phyloP scores from a whole-genome alignment of 30 jellyfish, hydroid and myxozoan species.

The Aurelia coerulea region DNA sequence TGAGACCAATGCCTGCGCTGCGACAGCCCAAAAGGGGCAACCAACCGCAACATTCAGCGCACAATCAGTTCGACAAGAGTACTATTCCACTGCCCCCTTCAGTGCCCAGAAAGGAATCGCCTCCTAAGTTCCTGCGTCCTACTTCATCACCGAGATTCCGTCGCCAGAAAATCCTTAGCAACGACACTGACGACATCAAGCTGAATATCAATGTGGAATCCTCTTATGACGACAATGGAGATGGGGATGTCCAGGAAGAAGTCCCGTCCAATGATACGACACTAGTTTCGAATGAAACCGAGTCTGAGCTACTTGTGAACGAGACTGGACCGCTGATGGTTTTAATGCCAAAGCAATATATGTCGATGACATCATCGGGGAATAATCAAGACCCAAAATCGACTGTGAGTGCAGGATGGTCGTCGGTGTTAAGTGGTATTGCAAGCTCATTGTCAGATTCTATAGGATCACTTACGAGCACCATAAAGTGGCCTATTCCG shows the following conservation, averaged over 20 bases:
- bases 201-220: conserved; percentile 45
- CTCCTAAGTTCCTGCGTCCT: no score
- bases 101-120: no score
- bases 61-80: neutral
- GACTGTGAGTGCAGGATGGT: conserved; percentile 1
- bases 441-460: conserved; percentile 6
- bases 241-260: conserved; percentile 80
- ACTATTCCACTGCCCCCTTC: neutral
- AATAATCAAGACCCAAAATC: conserved; percentile 18
- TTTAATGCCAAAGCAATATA: conserved; percentile 43
- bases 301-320: conserved; percentile 83
- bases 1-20: neutral
- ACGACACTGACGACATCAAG: conserved; percentile 51
- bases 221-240: conserved; percentile 31
- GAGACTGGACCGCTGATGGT: conserved; percentile 85
- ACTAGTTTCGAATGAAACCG: conserved; percentile 84
- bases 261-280: conserved; percentile 85
- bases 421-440: conserved; percentile 5
- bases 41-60: neutral
- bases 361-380: conserved; percentile 50
- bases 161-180: conserved; percentile 37
- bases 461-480: neutral
- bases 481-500: conserved; percentile 22
- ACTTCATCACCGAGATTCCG: conserved; percentile 12
- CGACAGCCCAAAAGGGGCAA: neutral